These are phyloP conservation scores for Thera britannica DNA, from an alignment of 2,888 invertebrate species.

Conservation along the genomic window DNA sequence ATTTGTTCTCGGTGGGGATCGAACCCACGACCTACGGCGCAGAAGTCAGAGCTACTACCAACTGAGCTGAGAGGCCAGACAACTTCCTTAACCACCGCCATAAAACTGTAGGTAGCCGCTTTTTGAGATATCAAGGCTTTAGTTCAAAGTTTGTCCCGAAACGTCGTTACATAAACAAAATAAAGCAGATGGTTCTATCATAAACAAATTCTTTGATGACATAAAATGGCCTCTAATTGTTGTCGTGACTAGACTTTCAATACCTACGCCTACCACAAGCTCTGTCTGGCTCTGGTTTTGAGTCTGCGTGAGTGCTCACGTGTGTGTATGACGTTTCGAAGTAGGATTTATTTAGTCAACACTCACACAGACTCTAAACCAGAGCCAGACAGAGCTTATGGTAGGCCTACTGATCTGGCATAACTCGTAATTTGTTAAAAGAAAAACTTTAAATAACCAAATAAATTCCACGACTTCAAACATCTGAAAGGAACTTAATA, in stretches of 20 bases:
- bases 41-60: no score
- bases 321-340: no score
- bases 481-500: no score
- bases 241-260: constrained; percentile 6
- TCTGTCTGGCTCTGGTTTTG: no score
- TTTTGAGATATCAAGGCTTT: background rate
- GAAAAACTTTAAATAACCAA: background rate
- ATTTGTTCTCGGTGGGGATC: no score
- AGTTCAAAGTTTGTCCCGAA: constrained; percentile 3
- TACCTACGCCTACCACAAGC: background rate
- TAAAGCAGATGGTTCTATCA: constrained; percentile 10
- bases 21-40: no score
- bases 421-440: background rate
- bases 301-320: no score
- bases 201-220: constrained; percentile 3
- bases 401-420: background rate
- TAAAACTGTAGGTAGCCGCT: background rate
- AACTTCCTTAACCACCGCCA: background rate
- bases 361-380: no score
- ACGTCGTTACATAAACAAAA: constrained; percentile 17
- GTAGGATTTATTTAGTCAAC: no score
- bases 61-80: no score
- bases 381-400: no score
- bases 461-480: no score
- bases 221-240: background rate